Conservation (phyloP, 1,140 invertebrate genomes). For the Drosophila mauritiana region DNA sequence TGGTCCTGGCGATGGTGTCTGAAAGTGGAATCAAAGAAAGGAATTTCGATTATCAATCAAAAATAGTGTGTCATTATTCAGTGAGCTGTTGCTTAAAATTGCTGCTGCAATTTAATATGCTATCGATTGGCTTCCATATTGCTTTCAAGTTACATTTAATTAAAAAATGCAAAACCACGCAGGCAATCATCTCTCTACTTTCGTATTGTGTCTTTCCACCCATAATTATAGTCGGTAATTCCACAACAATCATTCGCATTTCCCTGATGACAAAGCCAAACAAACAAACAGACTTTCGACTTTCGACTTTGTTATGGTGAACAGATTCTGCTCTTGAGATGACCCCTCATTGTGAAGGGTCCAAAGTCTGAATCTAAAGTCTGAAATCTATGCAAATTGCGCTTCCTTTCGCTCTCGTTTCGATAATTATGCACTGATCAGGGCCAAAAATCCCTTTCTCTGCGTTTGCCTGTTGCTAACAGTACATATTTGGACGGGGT, state of each 20-base stretch:
- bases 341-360: slow-evolving; percentile 10
- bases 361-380: slow-evolving; percentile 1
- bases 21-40: slow-evolving; percentile 29
- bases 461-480: slow-evolving; percentile 21
- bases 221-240: slow-evolving; percentile 1
- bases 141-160: not conserved
- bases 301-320: slow-evolving; percentile 28
- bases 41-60: not conserved
- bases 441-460: not conserved
- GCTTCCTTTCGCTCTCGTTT: slow-evolving; percentile 45
- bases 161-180: not conserved
- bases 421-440: slow-evolving; percentile 47
- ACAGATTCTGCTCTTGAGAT: slow-evolving; percentile 10
- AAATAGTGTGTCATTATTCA: slow-evolving; percentile 9
- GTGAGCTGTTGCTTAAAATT: not conserved
- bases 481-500: slow-evolving; percentile 11
- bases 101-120: not conserved
- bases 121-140: not conserved
- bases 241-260: slow-evolving; percentile 23
- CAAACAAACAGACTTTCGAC: not conserved
- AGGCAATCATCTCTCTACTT: not conserved
- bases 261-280: slow-evolving; percentile 1
- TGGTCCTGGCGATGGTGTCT: slow-evolving; percentile 10
- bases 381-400: slow-evolving; percentile 33
- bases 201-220: not conserved